These are phyloP conservation scores for Caerostris darwini DNA, from an alignment of 1,140 invertebrate species.

Conservation along the genomic window DNA sequence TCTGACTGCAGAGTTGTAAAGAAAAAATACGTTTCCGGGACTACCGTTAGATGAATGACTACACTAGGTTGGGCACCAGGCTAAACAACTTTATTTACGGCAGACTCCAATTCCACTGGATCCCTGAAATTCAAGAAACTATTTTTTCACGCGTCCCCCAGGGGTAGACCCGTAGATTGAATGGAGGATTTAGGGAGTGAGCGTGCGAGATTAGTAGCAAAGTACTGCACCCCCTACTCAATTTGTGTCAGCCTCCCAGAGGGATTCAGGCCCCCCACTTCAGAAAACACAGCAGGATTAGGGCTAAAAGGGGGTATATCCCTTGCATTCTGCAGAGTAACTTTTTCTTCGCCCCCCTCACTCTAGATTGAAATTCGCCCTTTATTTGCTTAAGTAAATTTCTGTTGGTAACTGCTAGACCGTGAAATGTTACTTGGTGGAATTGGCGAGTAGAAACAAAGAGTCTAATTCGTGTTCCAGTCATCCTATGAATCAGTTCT, in stretches of 20 bases:
- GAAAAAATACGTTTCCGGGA: neutral
- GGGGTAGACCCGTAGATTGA: conserved; percentile 57
- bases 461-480: conserved; percentile 20
- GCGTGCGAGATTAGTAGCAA: conserved; percentile 71
- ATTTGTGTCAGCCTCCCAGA: conserved; percentile 43
- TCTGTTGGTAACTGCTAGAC: conserved; percentile 1
- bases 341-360: neutral
- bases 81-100: conserved; percentile 74
- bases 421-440: neutral
- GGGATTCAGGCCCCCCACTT: conserved; percentile 49
- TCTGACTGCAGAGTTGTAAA: neutral
- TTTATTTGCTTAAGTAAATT: conserved; percentile 66
- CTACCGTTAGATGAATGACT: conserved; percentile 21
- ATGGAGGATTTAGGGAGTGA: conserved; percentile 73
- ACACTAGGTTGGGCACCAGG: neutral
- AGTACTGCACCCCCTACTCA: conserved; percentile 58
- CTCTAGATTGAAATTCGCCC: conserved; percentile 53
- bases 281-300: conserved; percentile 68
- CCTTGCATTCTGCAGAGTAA: neutral
- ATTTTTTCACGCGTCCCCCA: conserved; percentile 56
- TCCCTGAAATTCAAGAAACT: conserved; percentile 49
- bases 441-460: neutral
- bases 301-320: conserved; percentile 53
- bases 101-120: conserved; percentile 20
- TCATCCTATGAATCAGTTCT: neutral